phyloP scores from a whole-genome alignment of 2,113 vertebrate species.

The Apodemus sylvaticus region DNA sequence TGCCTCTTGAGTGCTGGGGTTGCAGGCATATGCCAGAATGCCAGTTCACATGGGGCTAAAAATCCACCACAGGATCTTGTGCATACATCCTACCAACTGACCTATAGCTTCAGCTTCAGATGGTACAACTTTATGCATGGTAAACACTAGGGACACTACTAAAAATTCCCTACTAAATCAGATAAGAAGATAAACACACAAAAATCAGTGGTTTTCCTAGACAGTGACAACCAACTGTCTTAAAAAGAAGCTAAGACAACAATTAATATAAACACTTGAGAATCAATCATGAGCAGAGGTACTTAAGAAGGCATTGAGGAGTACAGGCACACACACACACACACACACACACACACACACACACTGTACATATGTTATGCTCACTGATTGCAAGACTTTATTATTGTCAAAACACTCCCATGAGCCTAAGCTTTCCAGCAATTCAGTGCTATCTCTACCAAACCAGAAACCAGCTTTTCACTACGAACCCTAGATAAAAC shows the following conservation, averaged over 20 bases:
- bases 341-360: neutral
- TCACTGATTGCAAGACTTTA: neutral
- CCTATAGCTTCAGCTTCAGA: neutral
- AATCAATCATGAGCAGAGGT: neutral
- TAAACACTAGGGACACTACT: neutral
- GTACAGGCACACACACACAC: neutral
- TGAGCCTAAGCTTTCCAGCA: neutral
- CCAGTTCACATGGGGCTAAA: neutral
- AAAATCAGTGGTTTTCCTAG: neutral
- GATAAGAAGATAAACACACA: neutral
- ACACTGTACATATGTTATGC: neutral
- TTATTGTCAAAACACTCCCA: neutral
- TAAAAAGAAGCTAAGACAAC: neutral
- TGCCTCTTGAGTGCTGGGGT: neutral
- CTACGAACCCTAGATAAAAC: neutral
- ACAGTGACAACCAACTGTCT: neutral
- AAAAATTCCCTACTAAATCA: too few species aligned
- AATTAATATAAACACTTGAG: neutral
- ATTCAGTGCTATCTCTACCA: neutral
- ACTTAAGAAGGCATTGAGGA: neutral
- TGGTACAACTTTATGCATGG: neutral
- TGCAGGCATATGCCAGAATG: neutral
- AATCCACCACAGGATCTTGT: neutral
- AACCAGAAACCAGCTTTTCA: neutral
- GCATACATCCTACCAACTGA: neutral